Percentiles rank a stretch among this genome's conserved stretches.
Evolutionary conservation across 2,113 vertebrate genomes (phyloP).

Genomic region (Anarrhichthys ocellatus): DNA sequence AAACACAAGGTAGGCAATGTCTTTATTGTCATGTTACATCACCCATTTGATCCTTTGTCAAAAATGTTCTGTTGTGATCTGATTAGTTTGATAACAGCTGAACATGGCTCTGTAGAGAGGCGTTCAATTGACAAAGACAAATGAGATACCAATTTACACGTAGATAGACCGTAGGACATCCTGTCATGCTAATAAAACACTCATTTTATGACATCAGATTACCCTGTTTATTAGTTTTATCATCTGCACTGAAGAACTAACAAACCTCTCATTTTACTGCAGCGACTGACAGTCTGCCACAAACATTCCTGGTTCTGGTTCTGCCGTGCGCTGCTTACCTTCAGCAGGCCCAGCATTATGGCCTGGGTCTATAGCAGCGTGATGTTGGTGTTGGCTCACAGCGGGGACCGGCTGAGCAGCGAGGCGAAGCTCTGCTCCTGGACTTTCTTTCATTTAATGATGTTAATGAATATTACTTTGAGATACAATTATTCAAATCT

Average conservation of each 20-base stretch:
- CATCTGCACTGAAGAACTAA: not conserved
- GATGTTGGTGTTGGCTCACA: no score
- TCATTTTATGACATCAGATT: not conserved
- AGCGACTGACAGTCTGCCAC: no score
- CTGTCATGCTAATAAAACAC: not conserved
- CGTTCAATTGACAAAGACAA: constrained; percentile 59
- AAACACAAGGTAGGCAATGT: constrained; percentile 65
- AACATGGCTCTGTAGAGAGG: constrained; percentile 33
- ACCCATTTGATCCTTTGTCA: constrained; percentile 43
- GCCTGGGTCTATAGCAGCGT: no score
- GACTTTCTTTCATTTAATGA: not conserved
- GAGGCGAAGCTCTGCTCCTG: no score
- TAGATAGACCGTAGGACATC: not conserved
- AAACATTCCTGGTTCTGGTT: no score
- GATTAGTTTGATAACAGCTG: constrained; percentile 59
- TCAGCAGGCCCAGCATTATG: no score
- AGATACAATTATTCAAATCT: not conserved
- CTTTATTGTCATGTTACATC: constrained; percentile 65
- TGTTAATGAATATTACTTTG: not conserved
- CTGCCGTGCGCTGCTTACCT: no score
- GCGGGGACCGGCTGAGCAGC: no score
- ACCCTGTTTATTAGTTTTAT: not conserved
- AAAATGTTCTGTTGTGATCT: constrained; percentile 53
- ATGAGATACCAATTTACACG: constrained; percentile 24
- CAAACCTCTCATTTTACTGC: no score